These are phyloP conservation scores for Microcebus jonahi DNA, from an alignment of 2,113 vertebrate species.

Conservation along the genomic window DNA sequence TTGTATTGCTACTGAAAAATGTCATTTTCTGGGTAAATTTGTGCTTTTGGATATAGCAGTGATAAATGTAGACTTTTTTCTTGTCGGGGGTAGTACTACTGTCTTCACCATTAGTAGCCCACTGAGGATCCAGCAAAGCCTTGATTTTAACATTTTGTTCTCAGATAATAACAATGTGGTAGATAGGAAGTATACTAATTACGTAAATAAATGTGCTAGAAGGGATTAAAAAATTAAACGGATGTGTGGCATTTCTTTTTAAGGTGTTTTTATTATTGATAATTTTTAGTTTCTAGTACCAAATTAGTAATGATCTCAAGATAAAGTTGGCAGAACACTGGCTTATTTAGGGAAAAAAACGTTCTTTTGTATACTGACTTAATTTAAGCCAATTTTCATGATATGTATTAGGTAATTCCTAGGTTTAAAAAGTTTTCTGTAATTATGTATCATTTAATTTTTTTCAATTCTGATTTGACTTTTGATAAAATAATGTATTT, in stretches of 20 bases:
- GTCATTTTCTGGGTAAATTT: background rate
- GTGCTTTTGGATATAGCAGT: background rate
- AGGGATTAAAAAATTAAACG: background rate
- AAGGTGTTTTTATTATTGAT: constrained; percentile 14
- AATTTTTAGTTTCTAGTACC: constrained; percentile 34
- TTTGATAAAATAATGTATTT: constrained; percentile 31
- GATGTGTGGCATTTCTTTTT: background rate
- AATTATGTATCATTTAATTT: background rate
- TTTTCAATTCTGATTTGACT: background rate
- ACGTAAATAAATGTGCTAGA: background rate
- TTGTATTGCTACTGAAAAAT: background rate
- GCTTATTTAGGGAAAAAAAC: constrained; percentile 36
- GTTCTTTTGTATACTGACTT: constrained; percentile 27
- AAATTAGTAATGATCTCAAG: constrained; percentile 16
- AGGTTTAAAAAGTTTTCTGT: background rate
- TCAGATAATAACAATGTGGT: background rate
- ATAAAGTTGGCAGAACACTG: constrained; percentile 3
- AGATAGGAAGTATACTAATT: background rate
- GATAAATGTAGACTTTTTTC: background rate
- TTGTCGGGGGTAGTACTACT: background rate
- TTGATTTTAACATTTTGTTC: constrained; percentile 15
- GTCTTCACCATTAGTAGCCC: background rate
- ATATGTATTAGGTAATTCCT: background rate
- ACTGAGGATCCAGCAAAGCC: background rate
- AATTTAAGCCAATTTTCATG: constrained; percentile 38